Evolutionary conservation across 2,113 vertebrate genomes (phyloP).

Genomic region (Aspiorhynchus laticeps): DNA sequence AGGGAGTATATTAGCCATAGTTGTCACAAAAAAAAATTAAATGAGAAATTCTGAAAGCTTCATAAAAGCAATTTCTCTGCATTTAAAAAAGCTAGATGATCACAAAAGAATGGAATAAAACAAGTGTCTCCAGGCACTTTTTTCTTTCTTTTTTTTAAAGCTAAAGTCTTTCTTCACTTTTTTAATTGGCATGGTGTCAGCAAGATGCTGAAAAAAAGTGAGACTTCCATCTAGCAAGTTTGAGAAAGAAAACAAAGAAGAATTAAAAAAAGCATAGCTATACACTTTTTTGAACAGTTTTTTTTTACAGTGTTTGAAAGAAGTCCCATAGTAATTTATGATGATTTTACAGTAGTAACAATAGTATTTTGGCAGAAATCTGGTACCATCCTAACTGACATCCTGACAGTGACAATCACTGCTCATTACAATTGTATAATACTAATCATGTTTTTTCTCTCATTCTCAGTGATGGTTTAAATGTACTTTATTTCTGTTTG

Average conservation of each 20-base stretch:
- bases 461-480: constrained; percentile 17
- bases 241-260: background rate
- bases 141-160: no score
- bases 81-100: background rate
- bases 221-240: background rate
- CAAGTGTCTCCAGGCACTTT: background rate
- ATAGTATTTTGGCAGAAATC: background rate
- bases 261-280: background rate
- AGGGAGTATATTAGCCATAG: background rate
- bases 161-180: background rate
- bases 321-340: background rate
- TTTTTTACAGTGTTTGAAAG: background rate
- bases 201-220: background rate
- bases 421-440: background rate
- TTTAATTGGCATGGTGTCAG: background rate
- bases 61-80: background rate
- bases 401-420: background rate
- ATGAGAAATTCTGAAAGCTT: background rate
- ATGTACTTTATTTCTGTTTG: constrained; percentile 30
- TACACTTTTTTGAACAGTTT: background rate
- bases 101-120: background rate
- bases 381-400: background rate
- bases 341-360: background rate
- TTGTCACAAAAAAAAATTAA: background rate
- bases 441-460: background rate